Evolutionary conservation across 2,113 vertebrate genomes (phyloP).

Genomic region (Odobenus rosmarus): DNA sequence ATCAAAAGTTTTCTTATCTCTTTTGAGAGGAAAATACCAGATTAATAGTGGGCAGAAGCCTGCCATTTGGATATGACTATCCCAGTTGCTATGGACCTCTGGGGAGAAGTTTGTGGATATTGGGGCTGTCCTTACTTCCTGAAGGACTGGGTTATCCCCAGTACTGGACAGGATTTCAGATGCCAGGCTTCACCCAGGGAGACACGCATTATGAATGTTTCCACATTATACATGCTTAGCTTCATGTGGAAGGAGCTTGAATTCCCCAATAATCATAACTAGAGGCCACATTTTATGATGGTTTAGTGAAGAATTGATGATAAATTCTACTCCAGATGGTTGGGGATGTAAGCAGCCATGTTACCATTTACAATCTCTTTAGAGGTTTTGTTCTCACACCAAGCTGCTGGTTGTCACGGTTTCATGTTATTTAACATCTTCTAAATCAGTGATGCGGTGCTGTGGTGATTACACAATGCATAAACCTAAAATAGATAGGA

Average conservation of each 20-base stretch:
- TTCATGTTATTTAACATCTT: background rate
- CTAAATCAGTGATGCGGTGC: background rate
- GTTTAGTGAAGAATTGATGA: slow-evolving; percentile 16
- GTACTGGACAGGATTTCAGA: background rate
- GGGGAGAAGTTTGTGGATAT: background rate
- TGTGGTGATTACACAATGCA: background rate
- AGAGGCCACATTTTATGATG: background rate
- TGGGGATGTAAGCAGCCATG: background rate
- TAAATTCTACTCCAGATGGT: background rate
- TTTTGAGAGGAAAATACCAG: background rate
- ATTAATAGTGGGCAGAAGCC: background rate
- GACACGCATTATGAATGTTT: background rate
- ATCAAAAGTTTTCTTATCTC: background rate
- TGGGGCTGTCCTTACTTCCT: no score
- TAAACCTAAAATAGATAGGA: background rate
- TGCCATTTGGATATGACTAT: background rate
- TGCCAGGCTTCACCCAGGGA: background rate
- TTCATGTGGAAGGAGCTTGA: background rate
- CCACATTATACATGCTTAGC: background rate
- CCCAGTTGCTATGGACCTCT: background rate
- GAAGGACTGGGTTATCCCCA: background rate
- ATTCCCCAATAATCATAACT: background rate
- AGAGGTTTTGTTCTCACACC: background rate
- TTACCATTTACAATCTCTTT: background rate
- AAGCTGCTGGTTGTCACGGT: background rate